Evolutionary conservation across 2,888 invertebrate genomes (phyloP).

Genomic region (Diplolepis rosae): DNA sequence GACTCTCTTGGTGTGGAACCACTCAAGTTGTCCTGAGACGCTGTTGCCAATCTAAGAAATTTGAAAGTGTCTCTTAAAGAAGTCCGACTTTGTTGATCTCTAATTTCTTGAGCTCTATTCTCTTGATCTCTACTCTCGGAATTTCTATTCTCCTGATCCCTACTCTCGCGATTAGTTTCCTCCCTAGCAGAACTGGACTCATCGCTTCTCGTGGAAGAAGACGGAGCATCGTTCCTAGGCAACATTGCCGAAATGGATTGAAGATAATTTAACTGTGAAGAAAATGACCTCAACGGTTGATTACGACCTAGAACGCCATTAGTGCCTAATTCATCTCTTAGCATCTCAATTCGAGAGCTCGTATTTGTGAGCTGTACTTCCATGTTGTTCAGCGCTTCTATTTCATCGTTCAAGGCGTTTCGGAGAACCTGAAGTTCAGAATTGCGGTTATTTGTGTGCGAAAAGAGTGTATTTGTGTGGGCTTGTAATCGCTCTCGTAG

Average conservation of each 20-base stretch:
- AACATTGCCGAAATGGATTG: slow-evolving; percentile 5
- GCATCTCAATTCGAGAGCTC: slow-evolving; percentile 47
- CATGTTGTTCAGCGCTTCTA: slow-evolving; percentile 52
- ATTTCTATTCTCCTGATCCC: background rate
- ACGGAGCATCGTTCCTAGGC: background rate
- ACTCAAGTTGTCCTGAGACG: background rate
- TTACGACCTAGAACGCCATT: slow-evolving; percentile 43
- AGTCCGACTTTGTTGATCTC: background rate
- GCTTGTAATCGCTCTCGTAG: slow-evolving; percentile 49
- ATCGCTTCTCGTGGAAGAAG: background rate
- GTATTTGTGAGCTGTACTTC: slow-evolving; percentile 51
- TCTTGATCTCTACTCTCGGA: background rate
- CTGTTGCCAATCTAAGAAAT: background rate
- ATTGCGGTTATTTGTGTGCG: slow-evolving; percentile 41
- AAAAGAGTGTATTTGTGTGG: slow-evolving; percentile 41
- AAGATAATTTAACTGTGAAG: slow-evolving; percentile 30
- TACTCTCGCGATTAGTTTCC: background rate
- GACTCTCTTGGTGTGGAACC: background rate
- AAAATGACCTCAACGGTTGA: slow-evolving; percentile 27
- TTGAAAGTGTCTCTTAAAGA: background rate
- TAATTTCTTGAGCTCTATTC: background rate
- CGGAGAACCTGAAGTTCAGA: slow-evolving; percentile 42
- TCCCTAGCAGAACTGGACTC: background rate
- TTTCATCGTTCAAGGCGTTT: slow-evolving; percentile 48
- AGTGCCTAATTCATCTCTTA: slow-evolving; percentile 45